These are phyloP conservation scores for Microtus pennsylvanicus DNA, from an alignment of 2,113 vertebrate genomes.

Conservation along the genomic window DNA sequence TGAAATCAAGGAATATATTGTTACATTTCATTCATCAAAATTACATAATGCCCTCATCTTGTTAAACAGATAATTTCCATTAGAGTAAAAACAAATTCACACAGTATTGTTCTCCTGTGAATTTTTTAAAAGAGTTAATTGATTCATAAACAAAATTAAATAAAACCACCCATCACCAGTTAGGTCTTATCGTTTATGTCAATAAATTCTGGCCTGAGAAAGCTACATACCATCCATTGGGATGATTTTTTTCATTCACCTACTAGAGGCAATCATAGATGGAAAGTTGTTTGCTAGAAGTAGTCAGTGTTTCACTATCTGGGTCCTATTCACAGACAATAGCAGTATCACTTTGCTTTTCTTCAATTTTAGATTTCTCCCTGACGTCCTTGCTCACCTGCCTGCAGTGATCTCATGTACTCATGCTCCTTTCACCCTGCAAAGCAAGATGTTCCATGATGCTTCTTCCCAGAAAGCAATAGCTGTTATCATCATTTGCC, in stretches of 20 bases:
- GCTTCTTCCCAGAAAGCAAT: neutral
- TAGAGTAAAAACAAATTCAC: slow-evolving; percentile 73
- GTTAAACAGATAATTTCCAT: slow-evolving; percentile 70
- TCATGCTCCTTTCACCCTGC: neutral
- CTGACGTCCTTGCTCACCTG: neutral
- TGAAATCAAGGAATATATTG: slow-evolving; percentile 63
- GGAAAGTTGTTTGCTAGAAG: slow-evolving; percentile 28
- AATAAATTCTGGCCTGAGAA: slow-evolving; percentile 40
- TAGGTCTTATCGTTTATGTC: slow-evolving; percentile 55
- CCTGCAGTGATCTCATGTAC: neutral
- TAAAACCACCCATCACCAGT: slow-evolving; percentile 55
- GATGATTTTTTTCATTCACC: slow-evolving; percentile 60
- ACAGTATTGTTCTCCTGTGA: slow-evolving; percentile 66
- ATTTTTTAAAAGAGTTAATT: slow-evolving; percentile 78
- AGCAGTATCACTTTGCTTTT: slow-evolving; percentile 10
- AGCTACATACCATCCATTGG: neutral
- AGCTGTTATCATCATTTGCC: neutral
- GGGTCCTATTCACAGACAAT: neutral
- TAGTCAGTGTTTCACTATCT: neutral
- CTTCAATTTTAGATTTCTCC: slow-evolving; percentile 34
- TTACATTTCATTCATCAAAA: slow-evolving; percentile 78
- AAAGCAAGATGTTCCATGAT: neutral
- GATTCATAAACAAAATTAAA: slow-evolving; percentile 75
- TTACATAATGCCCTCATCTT: slow-evolving; percentile 68
- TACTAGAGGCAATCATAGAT: neutral